These are phyloP conservation scores for Calameuta pallipes DNA, from an alignment of 2,888 invertebrate genomes.

Conservation along the genomic window DNA sequence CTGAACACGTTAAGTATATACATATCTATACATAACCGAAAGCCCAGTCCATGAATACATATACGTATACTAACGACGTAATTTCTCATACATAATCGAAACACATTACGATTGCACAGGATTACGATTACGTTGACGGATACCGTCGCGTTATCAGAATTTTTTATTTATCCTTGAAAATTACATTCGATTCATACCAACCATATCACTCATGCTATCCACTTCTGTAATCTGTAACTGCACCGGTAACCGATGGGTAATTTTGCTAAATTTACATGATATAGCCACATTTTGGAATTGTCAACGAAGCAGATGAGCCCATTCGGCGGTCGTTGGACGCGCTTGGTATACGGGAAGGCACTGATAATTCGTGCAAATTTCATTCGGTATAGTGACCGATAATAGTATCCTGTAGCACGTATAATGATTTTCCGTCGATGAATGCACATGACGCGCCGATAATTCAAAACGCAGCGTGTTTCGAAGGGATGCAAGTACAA, in stretches of 20 bases:
- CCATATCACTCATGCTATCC: neutral
- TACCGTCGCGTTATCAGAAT: neutral
- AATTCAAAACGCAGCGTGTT: neutral
- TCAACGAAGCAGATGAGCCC: neutral
- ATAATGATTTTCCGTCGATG: neutral
- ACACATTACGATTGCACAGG: constrained; percentile 9
- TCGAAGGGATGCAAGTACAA: neutral
- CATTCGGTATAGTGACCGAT: neutral
- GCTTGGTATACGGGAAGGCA: neutral
- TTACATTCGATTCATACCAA: neutral
- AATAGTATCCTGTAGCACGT: neutral
- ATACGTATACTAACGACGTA: constrained; percentile 24
- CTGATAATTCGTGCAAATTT: neutral
- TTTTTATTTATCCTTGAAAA: neutral
- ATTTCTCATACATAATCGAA: constrained; percentile 38
- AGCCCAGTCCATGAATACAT: constrained; percentile 43
- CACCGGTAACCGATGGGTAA: neutral
- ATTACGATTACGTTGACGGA: neutral
- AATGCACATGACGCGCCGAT: neutral
- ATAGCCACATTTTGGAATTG: neutral
- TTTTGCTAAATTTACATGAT: neutral
- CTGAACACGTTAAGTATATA: neutral
- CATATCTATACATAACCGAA: neutral
- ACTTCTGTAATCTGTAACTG: neutral
- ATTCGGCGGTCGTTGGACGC: neutral